Evolutionary conservation across 2,113 vertebrate genomes (phyloP), one percentile per base, ranked within the genome.

Genomic region (Dipodomys spectabilis): DNA sequence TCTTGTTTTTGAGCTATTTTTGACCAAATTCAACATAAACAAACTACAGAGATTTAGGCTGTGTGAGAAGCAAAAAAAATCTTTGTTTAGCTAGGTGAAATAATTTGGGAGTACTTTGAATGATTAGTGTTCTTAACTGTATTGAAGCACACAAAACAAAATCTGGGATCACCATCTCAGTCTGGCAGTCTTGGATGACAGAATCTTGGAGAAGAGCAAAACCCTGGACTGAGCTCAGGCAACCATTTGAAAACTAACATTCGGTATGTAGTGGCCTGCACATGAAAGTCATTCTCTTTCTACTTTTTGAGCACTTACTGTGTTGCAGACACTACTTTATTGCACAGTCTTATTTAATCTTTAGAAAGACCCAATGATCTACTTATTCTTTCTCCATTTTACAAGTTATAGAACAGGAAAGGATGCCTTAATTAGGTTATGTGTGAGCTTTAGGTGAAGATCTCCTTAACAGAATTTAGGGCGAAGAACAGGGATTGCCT

Each of bases 31-130:
- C 45, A 96, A 53, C 27, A 88, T 49, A 86, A 73, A 77, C 65
- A 78, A 68, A 11, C 68, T 90, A 28, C 68, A 92, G 77, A 94
- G 53, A 83, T 83, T 83, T 67, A 80, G 83, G 94, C 94, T 85
- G 12, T 92, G 68, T 82, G 85, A 12, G 1, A 16, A 57, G 45
- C 77, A 94, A 15, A 94, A 89, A 19, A 49, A 0, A 6, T 6
- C 6, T 64, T 84, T 91, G 15, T 95, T 96, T 93, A 94, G 80
- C 80, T 72, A 92, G 82, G 82, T 91, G 77, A 57, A 94, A 90
- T 82, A 80, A 80, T 83, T 87, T 67, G 78, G 64, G 62, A 69
- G 30, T 27, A 9, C 77, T 82, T 90, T 92, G 78, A 53, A 94
- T 20, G 64, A 92, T 79, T 57, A 73, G 35, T 65, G 15, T 60